Conservation (phyloP, 2,888 invertebrate genomes). For the Parnassius orleans region DNA sequence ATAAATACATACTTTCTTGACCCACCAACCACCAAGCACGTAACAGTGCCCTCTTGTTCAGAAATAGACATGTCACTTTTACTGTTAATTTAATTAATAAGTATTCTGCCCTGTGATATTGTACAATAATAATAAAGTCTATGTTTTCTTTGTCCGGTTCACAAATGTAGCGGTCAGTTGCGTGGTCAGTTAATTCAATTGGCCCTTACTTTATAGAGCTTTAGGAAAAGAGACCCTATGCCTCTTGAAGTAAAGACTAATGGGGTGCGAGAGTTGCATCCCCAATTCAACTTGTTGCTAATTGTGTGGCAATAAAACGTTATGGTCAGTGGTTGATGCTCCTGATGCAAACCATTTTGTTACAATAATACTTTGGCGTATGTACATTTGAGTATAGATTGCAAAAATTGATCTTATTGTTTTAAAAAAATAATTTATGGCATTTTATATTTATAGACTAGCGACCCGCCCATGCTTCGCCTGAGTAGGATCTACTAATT, state of each 20-base stretch:
- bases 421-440: too few relatives aligned
- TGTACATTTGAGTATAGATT: constrained; percentile 28
- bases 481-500: too few relatives aligned
- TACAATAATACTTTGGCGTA: constrained; percentile 47
- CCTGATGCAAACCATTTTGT: constrained; percentile 53
- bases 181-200: constrained; percentile 47
- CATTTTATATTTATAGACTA: too few relatives aligned
- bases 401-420: constrained; percentile 10
- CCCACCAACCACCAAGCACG: not conserved
- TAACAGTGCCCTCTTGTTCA: not conserved
- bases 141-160: constrained; percentile 58
- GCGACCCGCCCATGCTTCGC: too few relatives aligned
- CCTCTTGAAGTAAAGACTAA: constrained; percentile 30
- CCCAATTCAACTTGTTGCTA: constrained; percentile 35
- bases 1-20: too few relatives aligned
- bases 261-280: constrained; percentile 11
- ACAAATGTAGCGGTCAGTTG: constrained; percentile 49
- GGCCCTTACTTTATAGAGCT: constrained; percentile 20
- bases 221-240: constrained; percentile 36
- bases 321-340: constrained; percentile 50
- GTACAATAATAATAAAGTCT: constrained; percentile 25
- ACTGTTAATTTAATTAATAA: constrained; percentile 10
- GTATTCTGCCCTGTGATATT: not conserved
- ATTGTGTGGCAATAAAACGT: constrained; percentile 69
- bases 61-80: not conserved